A percentile compares a stretch with the other conserved stretches of the same genome.
Evolutionary conservation across 2,113 vertebrate genomes (phyloP).

Genomic region (Shinisaurus crocodilurus): DNA sequence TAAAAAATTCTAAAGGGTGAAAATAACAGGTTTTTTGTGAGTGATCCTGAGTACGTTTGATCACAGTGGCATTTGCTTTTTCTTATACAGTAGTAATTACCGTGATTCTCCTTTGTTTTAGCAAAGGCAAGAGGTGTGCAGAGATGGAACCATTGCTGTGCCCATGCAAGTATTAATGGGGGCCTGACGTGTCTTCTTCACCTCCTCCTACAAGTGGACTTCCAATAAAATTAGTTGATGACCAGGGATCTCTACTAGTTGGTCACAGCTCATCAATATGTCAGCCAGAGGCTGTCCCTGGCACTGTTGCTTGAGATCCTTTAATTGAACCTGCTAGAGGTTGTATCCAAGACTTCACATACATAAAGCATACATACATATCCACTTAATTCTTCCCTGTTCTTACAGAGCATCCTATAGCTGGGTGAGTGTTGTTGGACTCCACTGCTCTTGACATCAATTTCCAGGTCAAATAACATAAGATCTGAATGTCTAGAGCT

Average conservation of each 20-base stretch:
- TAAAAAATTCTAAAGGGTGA: no score
- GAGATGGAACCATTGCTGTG: neutral
- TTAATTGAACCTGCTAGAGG: neutral
- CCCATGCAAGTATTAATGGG: neutral
- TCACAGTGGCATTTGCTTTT: no score
- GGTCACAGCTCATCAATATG: neutral
- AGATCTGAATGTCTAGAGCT: neutral
- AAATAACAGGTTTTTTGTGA: no score
- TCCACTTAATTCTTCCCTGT: neutral
- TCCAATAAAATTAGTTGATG: neutral
- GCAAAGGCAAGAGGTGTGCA: neutral
- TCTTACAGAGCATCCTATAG: neutral
- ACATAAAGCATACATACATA: neutral
- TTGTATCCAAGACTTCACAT: neutral
- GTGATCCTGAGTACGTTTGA: no score
- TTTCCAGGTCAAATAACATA: neutral
- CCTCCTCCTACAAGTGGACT: neutral
- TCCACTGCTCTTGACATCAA: no score
- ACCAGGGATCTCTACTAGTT: neutral
- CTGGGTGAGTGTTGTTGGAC: neutral
- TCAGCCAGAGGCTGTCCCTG: neutral
- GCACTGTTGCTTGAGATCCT: neutral
- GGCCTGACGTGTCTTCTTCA: neutral
- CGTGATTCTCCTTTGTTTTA: no score
- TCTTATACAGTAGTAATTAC: no score